Conservation (phyloP, 2,888 invertebrate species). For the Pristionchus entomophagus region DNA sequence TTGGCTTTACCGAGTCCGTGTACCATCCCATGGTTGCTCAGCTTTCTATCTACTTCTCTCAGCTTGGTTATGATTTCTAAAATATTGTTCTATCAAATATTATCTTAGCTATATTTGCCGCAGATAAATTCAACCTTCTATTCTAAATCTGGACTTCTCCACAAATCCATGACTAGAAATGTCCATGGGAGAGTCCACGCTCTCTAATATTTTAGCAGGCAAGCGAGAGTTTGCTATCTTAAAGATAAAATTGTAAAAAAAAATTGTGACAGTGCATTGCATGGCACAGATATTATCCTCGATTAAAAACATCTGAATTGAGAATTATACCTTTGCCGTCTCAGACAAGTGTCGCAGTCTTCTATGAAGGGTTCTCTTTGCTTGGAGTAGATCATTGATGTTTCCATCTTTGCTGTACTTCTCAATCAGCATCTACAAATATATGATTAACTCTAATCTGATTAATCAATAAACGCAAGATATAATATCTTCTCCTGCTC, state of each 20-base stretch:
- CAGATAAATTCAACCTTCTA: background rate
- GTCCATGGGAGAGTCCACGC: background rate
- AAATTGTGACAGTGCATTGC: no score
- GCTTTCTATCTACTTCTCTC: background rate
- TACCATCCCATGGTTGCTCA: background rate
- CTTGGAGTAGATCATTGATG: background rate
- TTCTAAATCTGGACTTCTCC: background rate
- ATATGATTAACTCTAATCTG: no score
- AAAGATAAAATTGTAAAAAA: background rate
- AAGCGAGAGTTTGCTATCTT: background rate
- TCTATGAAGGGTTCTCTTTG: background rate
- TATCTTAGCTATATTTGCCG: no score
- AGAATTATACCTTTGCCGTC: background rate
- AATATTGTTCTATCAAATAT: background rate
- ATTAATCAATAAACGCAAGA: no score
- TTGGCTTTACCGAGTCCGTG: no score
- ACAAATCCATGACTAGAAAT: background rate
- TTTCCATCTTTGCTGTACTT: background rate
- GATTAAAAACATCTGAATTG: background rate
- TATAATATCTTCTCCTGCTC: no score
- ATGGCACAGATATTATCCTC: no score
- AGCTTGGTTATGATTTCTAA: background rate
- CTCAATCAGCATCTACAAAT: background rate
- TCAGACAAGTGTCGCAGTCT: background rate
- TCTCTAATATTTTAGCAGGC: background rate